Percentiles rank a stretch among this genome's conserved stretches.
Conservation (phyloP, 2,888 invertebrate species). For the Lysandra coridon region DNA sequence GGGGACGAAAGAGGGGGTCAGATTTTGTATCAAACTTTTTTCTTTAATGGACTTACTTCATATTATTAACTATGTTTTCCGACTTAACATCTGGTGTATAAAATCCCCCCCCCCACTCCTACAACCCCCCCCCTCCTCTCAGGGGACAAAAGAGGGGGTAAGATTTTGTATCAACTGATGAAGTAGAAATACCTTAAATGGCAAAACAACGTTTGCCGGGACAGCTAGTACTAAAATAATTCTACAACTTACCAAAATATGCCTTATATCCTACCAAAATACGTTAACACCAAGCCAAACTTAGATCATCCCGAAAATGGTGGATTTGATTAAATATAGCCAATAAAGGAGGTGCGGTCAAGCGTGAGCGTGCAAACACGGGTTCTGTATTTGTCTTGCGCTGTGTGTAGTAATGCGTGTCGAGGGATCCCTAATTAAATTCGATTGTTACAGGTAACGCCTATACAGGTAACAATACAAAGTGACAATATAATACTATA, state of each 20-base stretch:
- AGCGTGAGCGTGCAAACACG: background rate
- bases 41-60: too few species aligned
- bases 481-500: background rate
- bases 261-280: background rate
- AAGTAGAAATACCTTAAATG: too few species aligned
- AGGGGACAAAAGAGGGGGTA: too few species aligned
- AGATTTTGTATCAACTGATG: too few species aligned
- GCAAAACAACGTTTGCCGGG: too few species aligned
- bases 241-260: background rate
- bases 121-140: too few species aligned
- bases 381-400: slow-evolving; percentile 11
- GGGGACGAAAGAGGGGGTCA: too few species aligned
- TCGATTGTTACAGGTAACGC: background rate
- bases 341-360: slow-evolving; percentile 2
- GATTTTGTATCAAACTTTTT: too few species aligned
- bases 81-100: too few species aligned
- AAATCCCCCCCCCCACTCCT: too few species aligned
- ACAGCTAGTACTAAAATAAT: too few species aligned
- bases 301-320: background rate
- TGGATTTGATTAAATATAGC: background rate
- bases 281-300: background rate
- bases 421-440: background rate
- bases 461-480: background rate
- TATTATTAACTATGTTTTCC: too few species aligned
- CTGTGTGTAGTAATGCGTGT: background rate